phyloP scores from a whole-genome alignment of 2,888 invertebrate species.

The Pyrocoelia pectoralis region DNA sequence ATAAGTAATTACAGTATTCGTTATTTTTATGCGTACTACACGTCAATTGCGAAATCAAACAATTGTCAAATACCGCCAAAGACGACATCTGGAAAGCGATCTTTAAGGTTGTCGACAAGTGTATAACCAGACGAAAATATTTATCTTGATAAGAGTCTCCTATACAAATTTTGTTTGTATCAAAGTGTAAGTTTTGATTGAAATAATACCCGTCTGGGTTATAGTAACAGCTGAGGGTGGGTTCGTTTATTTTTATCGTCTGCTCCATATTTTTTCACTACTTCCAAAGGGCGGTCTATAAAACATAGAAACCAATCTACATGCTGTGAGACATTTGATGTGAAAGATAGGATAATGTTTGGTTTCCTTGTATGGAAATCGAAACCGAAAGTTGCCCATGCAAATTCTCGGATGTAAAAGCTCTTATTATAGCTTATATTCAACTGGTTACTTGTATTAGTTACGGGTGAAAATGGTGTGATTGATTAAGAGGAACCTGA shows the following conservation, averaged over 20 bases:
- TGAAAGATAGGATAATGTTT: conserved; percentile 31
- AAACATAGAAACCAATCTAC: conserved; percentile 26
- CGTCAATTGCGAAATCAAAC: no score
- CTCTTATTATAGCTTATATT: neutral
- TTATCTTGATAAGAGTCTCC: conserved; percentile 3
- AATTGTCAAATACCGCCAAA: neutral
- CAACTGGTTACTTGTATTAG: conserved; percentile 18
- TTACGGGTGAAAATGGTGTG: conserved; percentile 6
- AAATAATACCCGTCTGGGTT: conserved; percentile 26
- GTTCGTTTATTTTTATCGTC: conserved; percentile 34
- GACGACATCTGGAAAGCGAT: neutral
- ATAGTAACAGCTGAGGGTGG: conserved; percentile 32
- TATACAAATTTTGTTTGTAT: conserved; percentile 28
- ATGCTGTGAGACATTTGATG: conserved; percentile 31
- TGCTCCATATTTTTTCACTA: conserved; percentile 28
- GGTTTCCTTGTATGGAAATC: conserved; percentile 34
- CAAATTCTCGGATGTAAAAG: conserved; percentile 8
- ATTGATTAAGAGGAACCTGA: conserved; percentile 27
- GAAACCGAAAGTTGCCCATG: conserved; percentile 27
- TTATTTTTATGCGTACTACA: conserved; percentile 20
- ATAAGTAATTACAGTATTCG: conserved; percentile 33
- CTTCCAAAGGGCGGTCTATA: conserved; percentile 26
- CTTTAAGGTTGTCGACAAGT: neutral
- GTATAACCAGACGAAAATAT: neutral
- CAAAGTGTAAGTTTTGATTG: conserved; percentile 30